Percentiles rank a stretch among this genome's conserved stretches.
These are phyloP conservation scores for Athene noctua DNA, from an alignment of 2,113 vertebrate species.

Conservation along the genomic window DNA sequence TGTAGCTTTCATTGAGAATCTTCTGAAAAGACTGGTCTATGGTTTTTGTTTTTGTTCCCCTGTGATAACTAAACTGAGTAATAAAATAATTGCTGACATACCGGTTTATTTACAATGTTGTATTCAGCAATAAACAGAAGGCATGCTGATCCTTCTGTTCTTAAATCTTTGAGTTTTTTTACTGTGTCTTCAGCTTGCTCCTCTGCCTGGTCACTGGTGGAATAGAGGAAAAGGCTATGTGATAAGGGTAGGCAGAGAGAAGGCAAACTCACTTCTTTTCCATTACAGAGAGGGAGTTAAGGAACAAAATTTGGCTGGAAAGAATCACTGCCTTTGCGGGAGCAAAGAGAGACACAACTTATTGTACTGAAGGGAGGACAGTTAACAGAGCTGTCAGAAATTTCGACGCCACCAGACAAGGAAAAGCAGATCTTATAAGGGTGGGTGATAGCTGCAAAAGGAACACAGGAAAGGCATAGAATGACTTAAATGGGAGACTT, in stretches of 20 bases:
- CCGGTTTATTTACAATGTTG: neutral
- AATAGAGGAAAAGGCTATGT: accelerated
- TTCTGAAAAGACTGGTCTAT: neutral
- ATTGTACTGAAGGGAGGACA: neutral
- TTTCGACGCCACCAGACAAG: neutral
- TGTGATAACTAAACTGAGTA: conserved; percentile 2
- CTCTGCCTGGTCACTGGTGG: neutral
- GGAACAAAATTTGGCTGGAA: neutral
- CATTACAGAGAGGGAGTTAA: neutral
- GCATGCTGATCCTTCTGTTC: neutral
- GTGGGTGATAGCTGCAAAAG: neutral
- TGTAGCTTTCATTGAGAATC: neutral
- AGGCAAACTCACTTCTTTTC: neutral
- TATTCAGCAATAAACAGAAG: neutral
- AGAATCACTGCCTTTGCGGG: neutral
- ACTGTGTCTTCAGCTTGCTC: neutral
- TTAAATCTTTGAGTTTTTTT: neutral
- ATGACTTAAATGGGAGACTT: neutral
- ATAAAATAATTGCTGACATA: conserved; percentile 11
- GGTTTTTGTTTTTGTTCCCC: neutral
- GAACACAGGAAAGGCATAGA: neutral
- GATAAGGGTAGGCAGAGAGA: neutral
- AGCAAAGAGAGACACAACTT: neutral
- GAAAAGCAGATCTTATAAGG: neutral
- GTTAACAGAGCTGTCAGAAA: neutral